Evolutionary conservation across 2,113 vertebrate species (phyloP), one percentile per base, ranked within the genome.

Genomic region (Mionectes macconnelli): DNA sequence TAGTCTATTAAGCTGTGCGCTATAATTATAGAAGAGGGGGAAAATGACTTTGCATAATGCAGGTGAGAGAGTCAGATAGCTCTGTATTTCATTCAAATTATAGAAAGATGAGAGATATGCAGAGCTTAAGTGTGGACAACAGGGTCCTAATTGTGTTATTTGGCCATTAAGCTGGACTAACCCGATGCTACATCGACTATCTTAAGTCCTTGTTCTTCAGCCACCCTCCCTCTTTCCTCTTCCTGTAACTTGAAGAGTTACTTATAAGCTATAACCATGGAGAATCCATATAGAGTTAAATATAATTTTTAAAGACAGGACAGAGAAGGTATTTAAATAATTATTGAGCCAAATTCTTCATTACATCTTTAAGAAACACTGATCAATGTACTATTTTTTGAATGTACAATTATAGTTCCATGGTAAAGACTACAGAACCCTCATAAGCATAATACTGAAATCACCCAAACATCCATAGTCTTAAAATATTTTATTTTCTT

Each of bases 11-110:
- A 89, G 40, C 53, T 88, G 47, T 57, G 62, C 96, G 59, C 79
- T 91, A 8, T 94, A 94, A 94, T 95, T 97, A 90, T 31, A 67
- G 64, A 94, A 82, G 42, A 63, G 33, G 12, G 39, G 28, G 2
- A 12, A 59, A 76, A 62, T 78, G 28, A 57, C 45, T 68, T 84
- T 87, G 77, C 44, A 79, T 76, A 86, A 74, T 37, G 44, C 35
- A 82, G 39, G 62, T 8, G 5, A 80, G 50, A 70, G 62, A 90
- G 66, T 85, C 93, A 86, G 88, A 84, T 8, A 87, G 82, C 84
- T 91, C 90, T 82, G 69, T 45, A 68, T 89, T 89, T 96, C 78
- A 72, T 90, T 90, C 87, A 92, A 95, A 94, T 76, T 93, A 87
- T 30, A 47, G 67, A 83, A 89, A 67, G 85, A 78, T 42, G 19